phyloP scores from a whole-genome alignment of 2,888 invertebrate species.

The Aphodius granarius region DNA sequence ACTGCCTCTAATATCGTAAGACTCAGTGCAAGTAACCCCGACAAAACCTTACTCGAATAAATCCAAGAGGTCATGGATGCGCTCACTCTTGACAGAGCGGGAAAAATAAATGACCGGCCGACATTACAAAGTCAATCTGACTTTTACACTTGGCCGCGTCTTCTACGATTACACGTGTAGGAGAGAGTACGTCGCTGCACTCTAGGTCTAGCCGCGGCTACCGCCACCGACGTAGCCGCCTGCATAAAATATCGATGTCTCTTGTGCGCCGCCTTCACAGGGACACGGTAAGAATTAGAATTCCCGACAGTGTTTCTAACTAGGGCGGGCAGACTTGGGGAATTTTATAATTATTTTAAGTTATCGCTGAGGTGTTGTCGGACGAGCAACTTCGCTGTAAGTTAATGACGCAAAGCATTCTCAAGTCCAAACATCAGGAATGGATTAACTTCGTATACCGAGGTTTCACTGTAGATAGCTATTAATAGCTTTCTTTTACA shows the following conservation, averaged over 20 bases:
- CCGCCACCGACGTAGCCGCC: not conserved
- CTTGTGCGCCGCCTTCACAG: not conserved
- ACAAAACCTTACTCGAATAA: not conserved
- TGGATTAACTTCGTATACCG: too few relatives aligned
- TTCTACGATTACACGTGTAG: not conserved
- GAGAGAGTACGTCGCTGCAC: not conserved
- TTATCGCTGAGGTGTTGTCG: not conserved
- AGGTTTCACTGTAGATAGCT: too few relatives aligned
- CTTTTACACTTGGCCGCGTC: not conserved
- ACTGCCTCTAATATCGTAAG: not conserved
- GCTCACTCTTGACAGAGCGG: not conserved
- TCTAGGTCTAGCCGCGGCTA: not conserved
- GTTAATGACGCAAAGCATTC: too few relatives aligned
- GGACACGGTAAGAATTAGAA: constrained; percentile 5
- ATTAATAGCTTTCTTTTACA: too few relatives aligned
- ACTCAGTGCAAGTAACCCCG: not conserved
- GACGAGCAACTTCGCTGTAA: too few relatives aligned
- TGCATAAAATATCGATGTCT: constrained; percentile 17
- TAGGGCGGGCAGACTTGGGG: not conserved
- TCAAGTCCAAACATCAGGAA: too few relatives aligned
- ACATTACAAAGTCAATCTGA: not conserved
- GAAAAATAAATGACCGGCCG: not conserved
- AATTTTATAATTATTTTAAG: not conserved
- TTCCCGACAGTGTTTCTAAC: not conserved
- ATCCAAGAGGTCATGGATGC: not conserved